Conservation (phyloP, 2,797 vertebrate species). For the Sciurus carolinensis region DNA sequence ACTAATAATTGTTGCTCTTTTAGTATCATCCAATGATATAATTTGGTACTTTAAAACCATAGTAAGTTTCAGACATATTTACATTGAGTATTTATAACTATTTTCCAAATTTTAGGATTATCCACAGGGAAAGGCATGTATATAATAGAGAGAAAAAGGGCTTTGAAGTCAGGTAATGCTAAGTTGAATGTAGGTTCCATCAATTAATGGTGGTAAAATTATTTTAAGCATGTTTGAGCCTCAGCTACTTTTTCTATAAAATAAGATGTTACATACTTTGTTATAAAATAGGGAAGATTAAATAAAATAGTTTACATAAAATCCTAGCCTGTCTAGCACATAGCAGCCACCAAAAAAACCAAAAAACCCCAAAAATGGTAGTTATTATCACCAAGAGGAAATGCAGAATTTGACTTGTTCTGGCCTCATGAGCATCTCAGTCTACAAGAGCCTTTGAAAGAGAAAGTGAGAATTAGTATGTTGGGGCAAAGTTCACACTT, state of each 20-base stretch:
- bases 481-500: constrained; percentile 2
- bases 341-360: neutral
- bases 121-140: neutral
- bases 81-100: neutral
- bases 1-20: constrained; percentile 6
- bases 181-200: neutral
- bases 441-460: neutral
- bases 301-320: neutral
- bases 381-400: constrained; percentile 9
- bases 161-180: neutral
- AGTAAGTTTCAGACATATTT: constrained; percentile 14
- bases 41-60: constrained; percentile 25
- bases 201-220: neutral
- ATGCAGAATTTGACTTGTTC: neutral
- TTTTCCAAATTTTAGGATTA: constrained; percentile 36
- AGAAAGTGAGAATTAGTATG: neutral
- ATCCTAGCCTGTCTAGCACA: too few species aligned
- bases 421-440: neutral
- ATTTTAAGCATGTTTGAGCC: neutral
- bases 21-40: neutral
- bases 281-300: constrained; percentile 7
- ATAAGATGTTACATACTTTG: neutral
- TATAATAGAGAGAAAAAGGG: neutral
- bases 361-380: neutral
- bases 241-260: constrained; percentile 5